phyloP scores from a whole-genome alignment of 2,888 invertebrate genomes.

The Caenorhabditis afra region DNA sequence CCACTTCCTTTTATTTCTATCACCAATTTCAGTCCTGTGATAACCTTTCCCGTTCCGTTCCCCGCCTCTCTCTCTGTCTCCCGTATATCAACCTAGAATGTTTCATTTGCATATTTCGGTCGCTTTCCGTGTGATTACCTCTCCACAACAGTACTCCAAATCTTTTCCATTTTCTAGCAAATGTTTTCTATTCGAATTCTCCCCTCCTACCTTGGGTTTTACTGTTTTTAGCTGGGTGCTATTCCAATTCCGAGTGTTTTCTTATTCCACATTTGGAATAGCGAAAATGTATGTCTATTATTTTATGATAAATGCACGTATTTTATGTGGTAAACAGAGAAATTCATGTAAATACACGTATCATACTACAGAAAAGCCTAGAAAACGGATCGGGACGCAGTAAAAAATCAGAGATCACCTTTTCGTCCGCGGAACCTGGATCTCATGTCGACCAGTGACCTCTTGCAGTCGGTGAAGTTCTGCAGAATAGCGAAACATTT shows the following conservation, averaged over 20 bases:
- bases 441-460: slow-evolving; percentile 76
- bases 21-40: slow-evolving; percentile 24
- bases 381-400: slow-evolving; percentile 8
- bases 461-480: slow-evolving; percentile 77
- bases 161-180: not conserved
- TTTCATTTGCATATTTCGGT: slow-evolving; percentile 1
- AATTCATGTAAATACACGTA: not conserved
- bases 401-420: slow-evolving; percentile 69
- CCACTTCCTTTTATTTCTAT: not conserved
- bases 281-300: slow-evolving; percentile 9
- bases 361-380: not conserved
- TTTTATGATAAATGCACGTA: slow-evolving; percentile 9
- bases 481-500: slow-evolving; percentile 74
- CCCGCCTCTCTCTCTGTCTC: not conserved
- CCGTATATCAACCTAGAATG: slow-evolving; percentile 4
- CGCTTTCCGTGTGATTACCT: not conserved
- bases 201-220: slow-evolving; percentile 4
- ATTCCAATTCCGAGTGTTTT: slow-evolving; percentile 48
- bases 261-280: slow-evolving; percentile 1
- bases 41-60: slow-evolving; percentile 11
- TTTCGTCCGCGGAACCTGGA: slow-evolving; percentile 76
- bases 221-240: slow-evolving; percentile 42
- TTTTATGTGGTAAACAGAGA: not conserved
- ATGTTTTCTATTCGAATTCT: slow-evolving; percentile 16
- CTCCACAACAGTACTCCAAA: not conserved